Conservation (phyloP, 2,113 vertebrate genomes). For the Phoxinus phoxinus region DNA sequence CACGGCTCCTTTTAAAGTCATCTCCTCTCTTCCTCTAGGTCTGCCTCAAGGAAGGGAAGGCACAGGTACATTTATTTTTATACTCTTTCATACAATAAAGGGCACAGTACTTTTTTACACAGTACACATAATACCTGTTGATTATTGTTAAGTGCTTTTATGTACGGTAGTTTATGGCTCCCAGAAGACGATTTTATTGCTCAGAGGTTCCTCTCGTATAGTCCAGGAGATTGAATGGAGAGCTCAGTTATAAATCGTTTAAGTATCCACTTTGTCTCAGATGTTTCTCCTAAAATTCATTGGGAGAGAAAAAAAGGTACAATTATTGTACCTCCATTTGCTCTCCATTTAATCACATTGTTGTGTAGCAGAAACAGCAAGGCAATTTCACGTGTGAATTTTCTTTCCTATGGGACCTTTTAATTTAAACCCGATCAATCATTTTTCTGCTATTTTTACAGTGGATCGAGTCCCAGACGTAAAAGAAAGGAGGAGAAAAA, state of each 20-base stretch:
- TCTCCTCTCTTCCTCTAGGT: slow-evolving; percentile 72
- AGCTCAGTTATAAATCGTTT: background rate
- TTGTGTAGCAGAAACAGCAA: background rate
- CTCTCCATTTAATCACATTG: background rate
- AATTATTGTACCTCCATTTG: background rate
- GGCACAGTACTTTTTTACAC: slow-evolving; percentile 40
- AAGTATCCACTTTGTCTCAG: background rate
- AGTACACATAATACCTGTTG: slow-evolving; percentile 34
- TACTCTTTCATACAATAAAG: background rate
- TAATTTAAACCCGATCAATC: background rate
- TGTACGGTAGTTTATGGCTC: background rate
- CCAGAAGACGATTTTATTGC: background rate
- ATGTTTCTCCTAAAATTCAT: background rate
- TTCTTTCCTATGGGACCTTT: background rate
- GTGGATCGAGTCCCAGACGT: slow-evolving; percentile 88
- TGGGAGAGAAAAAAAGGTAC: background rate
- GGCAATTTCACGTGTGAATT: background rate
- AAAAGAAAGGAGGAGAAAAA: slow-evolving; percentile 91
- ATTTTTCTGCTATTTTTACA: slow-evolving; percentile 75
- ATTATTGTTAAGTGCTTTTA: background rate
- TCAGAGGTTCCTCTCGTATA: background rate
- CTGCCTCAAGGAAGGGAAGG: slow-evolving; percentile 90
- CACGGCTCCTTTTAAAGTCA: slow-evolving; percentile 8
- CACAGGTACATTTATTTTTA: slow-evolving; percentile 83
- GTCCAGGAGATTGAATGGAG: background rate